Evolutionary conservation across 2,888 invertebrate species (phyloP).

Genomic region (Clivina fossor): DNA sequence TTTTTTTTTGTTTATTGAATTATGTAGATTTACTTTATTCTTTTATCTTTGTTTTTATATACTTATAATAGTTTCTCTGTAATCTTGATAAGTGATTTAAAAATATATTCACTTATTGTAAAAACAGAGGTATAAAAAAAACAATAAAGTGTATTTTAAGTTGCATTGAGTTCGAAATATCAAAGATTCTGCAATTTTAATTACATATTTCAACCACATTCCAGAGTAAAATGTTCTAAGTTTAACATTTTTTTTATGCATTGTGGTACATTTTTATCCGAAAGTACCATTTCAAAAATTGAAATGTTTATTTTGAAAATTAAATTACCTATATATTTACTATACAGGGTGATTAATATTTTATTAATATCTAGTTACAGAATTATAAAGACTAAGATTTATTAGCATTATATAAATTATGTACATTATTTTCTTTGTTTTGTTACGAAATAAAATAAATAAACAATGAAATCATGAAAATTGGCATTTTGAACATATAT

Average conservation of each 20-base stretch:
- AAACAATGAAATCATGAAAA: no score
- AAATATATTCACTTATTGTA: constrained; percentile 19
- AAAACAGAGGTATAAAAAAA: constrained; percentile 20
- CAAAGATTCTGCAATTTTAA: constrained; percentile 12
- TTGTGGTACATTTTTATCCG: constrained; percentile 27
- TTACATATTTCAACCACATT: constrained; percentile 15
- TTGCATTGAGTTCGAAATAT: constrained; percentile 3
- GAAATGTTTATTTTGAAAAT: background rate
- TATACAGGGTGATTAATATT: no score
- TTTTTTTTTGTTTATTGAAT: no score
- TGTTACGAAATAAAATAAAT: no score
- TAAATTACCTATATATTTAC: background rate
- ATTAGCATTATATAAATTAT: no score
- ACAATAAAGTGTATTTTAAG: constrained; percentile 6
- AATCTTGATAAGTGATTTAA: constrained; percentile 18
- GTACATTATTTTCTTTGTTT: no score
- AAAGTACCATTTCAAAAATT: no score
- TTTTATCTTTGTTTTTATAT: background rate
- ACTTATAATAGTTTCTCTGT: constrained; percentile 7
- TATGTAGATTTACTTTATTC: background rate
- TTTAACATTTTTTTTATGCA: constrained; percentile 29
- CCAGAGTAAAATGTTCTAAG: constrained; percentile 29
- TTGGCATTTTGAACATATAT: no score
- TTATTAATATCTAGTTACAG: no score
- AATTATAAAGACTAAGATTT: no score